Evolutionary conservation across 2,113 vertebrate genomes (phyloP), one percentile per base, ranked within the genome.

Genomic region (Eulemur macaco): DNA sequence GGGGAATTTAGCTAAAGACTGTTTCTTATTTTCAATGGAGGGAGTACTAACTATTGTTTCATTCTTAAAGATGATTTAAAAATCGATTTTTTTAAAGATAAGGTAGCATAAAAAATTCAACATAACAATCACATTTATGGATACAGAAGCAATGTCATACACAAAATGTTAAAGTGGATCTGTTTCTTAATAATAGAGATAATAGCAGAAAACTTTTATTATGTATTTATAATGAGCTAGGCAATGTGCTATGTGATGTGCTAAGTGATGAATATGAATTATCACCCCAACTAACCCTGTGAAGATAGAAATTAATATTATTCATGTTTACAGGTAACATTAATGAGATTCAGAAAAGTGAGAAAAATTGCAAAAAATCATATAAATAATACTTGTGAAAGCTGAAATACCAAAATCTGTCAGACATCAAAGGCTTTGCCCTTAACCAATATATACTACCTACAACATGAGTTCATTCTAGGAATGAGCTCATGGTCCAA

Each of bases 161-260:
- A 86, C 25, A 78, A 95, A 80, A 47, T 54, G 94, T 83, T 85
- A 88, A 63, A 63, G 47, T 88, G 18, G 92, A 78, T 83, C 34
- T 69, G 13, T 34, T 64, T 39, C 15, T 58, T 78, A 86, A 50
- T 54, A 56, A 37, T 52, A 90, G 56, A 58, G 64, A 68, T 31
- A 85, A 82, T 12, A 89, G 9, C 56, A 94, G 45, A 42, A 45
- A 37, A 74, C 2, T 5, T 88, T 25, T 39, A 45, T 64, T 64
- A 21, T 39, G 9, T n/a, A 58, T 31, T 78, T 66, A 80, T 6
- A 60, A 74, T 11, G 71, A 96, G 21, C 37, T 54, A 71, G 23
- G 5, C 12, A 77, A 58, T 18, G 8, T 88, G 10, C 54, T 73
- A 86, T 39, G 10, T 52, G 34, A 64, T 18, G 5, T 81, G 10